Evolutionary conservation across 2,888 invertebrate species (phyloP).

Genomic region (Ectobius pallidus): DNA sequence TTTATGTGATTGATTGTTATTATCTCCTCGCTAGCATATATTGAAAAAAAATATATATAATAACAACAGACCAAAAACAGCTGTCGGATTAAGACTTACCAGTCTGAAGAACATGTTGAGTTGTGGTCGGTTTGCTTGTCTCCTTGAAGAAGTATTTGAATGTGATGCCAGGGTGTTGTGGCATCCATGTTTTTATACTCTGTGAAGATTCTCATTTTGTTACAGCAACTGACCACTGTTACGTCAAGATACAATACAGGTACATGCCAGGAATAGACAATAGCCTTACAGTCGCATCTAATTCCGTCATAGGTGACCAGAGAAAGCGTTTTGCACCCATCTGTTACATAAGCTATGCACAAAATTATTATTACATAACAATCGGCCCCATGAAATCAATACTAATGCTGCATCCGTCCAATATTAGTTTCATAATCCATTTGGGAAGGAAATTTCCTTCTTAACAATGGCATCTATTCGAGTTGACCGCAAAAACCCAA

Average conservation of each 20-base stretch:
- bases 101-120: constrained; percentile 7
- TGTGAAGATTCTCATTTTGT: neutral
- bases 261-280: neutral
- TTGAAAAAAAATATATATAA: too few species aligned
- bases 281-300: neutral
- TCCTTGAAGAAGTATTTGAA: neutral
- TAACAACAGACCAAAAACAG: too few species aligned
- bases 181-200: neutral
- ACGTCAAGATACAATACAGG: neutral
- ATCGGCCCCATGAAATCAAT: too few species aligned
- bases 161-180: neutral
- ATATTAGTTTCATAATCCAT: too few species aligned
- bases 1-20: too few species aligned
- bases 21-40: too few species aligned
- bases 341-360: neutral
- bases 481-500: too few species aligned
- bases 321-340: neutral
- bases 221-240: neutral
- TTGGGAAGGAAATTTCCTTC: too few species aligned
- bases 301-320: neutral
- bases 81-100: too few species aligned
- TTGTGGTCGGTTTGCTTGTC: neutral
- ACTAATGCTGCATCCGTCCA: too few species aligned
- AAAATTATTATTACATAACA: neutral
- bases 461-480: too few species aligned